Conservation (phyloP, 2,888 invertebrate species). For the Coelogynopora nodosa region DNA sequence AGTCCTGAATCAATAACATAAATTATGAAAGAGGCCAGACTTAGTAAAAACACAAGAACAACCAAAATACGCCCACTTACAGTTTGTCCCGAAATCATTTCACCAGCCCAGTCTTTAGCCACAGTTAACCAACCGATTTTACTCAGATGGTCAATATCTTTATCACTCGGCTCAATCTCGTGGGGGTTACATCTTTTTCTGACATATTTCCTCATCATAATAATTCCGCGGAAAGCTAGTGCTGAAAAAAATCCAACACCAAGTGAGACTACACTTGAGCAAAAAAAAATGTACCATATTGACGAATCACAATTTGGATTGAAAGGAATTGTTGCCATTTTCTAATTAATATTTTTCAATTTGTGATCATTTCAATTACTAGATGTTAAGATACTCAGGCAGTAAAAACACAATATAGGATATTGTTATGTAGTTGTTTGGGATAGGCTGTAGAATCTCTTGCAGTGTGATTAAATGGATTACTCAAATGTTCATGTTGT, state of each 20-base stretch:
- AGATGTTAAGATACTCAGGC: too few relatives aligned
- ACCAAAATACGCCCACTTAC: constrained; percentile 46
- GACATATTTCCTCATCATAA: neutral
- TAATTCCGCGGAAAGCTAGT: neutral
- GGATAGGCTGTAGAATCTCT: too few relatives aligned
- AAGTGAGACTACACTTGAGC: neutral
- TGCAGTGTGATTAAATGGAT: too few relatives aligned
- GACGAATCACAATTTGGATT: neutral
- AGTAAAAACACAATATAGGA: too few relatives aligned
- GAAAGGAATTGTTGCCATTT: too few relatives aligned
- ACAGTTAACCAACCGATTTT: constrained; percentile 47
- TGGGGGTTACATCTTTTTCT: neutral
- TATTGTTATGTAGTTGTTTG: too few relatives aligned
- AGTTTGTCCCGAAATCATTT: constrained; percentile 47
- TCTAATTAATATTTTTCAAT: too few relatives aligned
- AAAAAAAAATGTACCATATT: neutral
- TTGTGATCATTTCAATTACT: too few relatives aligned
- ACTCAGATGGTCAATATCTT: neutral
- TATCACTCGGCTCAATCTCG: neutral
- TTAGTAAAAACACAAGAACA: constrained; percentile 46
- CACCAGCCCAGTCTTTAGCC: constrained; percentile 48
- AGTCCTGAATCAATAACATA: constrained; percentile 42
- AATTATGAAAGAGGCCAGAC: constrained; percentile 44
- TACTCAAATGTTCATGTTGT: too few relatives aligned
- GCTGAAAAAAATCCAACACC: constrained; percentile 4